Conservation (phyloP, 2,888 invertebrate species). For the Drosophila borealis region DNA sequence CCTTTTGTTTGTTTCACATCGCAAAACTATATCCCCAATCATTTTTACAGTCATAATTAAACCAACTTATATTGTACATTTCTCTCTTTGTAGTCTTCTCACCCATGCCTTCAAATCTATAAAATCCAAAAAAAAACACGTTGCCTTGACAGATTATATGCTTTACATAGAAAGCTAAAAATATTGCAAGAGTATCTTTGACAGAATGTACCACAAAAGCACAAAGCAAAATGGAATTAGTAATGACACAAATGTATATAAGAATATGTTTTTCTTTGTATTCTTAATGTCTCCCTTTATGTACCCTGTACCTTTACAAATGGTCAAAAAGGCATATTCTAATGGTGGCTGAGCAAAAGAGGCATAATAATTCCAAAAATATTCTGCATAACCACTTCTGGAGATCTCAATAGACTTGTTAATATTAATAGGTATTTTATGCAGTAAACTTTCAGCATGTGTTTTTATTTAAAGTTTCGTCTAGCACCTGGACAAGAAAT, state of each 20-base stretch:
- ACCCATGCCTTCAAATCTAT: background rate
- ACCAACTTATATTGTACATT: background rate
- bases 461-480: too few species aligned
- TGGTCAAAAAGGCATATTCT: background rate
- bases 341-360: background rate
- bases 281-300: background rate
- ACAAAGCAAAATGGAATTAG: conserved; percentile 31
- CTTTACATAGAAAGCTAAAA: conserved; percentile 14
- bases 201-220: conserved; percentile 15
- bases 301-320: conserved; percentile 1
- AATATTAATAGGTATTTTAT: too few species aligned
- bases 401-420: too few species aligned
- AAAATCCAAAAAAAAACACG: background rate
- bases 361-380: too few species aligned
- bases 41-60: background rate
- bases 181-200: conserved; percentile 25
- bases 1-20: too few species aligned
- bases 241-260: conserved; percentile 24
- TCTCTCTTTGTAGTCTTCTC: background rate
- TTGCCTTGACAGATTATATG: conserved; percentile 35
- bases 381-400: too few species aligned
- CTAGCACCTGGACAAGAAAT: too few species aligned
- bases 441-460: too few species aligned
- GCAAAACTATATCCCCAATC: background rate
- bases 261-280: background rate